Conservation (phyloP, 2,797 vertebrate species). For the Sparus aurata region DNA sequence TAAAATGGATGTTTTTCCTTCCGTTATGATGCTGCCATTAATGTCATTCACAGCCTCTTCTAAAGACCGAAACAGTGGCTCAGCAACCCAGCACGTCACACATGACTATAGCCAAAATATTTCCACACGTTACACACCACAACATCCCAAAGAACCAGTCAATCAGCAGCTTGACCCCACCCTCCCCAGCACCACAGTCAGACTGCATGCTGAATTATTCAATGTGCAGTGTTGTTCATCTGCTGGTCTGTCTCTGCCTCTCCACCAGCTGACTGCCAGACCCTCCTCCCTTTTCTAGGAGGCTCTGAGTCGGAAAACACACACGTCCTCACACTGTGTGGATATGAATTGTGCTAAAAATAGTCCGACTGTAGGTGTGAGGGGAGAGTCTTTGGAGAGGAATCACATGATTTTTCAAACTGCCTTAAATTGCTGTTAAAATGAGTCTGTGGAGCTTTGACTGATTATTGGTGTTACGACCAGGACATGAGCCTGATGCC, state of each 20-base stretch:
- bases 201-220: slow-evolving; percentile 80
- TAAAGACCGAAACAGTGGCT: slow-evolving; percentile 8
- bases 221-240: slow-evolving; percentile 52
- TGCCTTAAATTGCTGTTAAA: background rate
- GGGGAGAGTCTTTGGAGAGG: slow-evolving; percentile 23
- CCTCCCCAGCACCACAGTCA: slow-evolving; percentile 31
- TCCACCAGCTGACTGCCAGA: slow-evolving; percentile 64
- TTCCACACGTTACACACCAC: background rate
- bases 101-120: slow-evolving; percentile 18
- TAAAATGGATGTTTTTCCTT: background rate
- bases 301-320: slow-evolving; percentile 46
- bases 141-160: slow-evolving; percentile 46
- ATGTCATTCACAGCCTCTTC: slow-evolving; percentile 4
- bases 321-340: slow-evolving; percentile 43
- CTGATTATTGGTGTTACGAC: slow-evolving; percentile 8
- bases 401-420: slow-evolving; percentile 27
- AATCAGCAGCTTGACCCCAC: slow-evolving; percentile 46
- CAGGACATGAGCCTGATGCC: background rate
- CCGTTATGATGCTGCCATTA: background rate
- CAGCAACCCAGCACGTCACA: background rate
- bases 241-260: slow-evolving; percentile 47
- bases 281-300: slow-evolving; percentile 30
- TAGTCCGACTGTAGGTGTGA: slow-evolving; percentile 56
- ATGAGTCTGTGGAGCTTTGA: background rate
- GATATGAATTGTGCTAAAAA: slow-evolving; percentile 66